Evolutionary conservation across 2,797 vertebrate species (phyloP).

Genomic region (Rhinogobio ventralis): DNA sequence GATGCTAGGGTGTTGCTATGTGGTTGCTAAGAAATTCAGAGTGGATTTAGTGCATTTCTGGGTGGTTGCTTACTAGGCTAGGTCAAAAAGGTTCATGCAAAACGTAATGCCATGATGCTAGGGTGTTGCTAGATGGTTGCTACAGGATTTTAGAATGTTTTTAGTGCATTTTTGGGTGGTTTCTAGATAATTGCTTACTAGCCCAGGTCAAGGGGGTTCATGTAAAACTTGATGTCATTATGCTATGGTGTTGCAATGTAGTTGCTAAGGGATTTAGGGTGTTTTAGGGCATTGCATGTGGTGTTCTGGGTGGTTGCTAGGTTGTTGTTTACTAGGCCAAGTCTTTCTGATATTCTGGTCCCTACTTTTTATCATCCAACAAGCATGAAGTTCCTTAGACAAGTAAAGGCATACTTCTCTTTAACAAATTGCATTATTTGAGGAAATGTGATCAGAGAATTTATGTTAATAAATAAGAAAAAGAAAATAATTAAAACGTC

Average conservation of each 20-base stretch:
- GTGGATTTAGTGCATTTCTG: not conserved
- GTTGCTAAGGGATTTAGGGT: not conserved
- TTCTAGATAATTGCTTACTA: not conserved
- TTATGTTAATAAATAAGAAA: no score
- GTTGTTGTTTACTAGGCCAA: not conserved
- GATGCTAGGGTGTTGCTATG: not conserved
- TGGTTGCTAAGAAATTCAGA: not conserved
- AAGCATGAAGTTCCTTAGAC: not conserved
- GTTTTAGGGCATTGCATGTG: not conserved
- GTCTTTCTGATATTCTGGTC: not conserved
- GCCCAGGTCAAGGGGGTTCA: not conserved
- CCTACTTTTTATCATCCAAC: not conserved
- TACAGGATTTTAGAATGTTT: not conserved
- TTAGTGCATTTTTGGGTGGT: not conserved
- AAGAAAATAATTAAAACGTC: not conserved
- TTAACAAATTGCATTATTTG: no score
- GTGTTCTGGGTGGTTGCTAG: not conserved
- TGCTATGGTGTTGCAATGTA: not conserved
- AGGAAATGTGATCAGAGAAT: no score
- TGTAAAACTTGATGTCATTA: not conserved
- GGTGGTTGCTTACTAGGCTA: not conserved
- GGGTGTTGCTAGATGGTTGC: not conserved
- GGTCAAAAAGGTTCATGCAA: not conserved
- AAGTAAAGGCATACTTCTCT: no score
- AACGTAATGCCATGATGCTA: not conserved